Base-by-base conservation (phyloP, 2,113 vertebrate species). In the Oncorhynchus clarkii region DNA sequence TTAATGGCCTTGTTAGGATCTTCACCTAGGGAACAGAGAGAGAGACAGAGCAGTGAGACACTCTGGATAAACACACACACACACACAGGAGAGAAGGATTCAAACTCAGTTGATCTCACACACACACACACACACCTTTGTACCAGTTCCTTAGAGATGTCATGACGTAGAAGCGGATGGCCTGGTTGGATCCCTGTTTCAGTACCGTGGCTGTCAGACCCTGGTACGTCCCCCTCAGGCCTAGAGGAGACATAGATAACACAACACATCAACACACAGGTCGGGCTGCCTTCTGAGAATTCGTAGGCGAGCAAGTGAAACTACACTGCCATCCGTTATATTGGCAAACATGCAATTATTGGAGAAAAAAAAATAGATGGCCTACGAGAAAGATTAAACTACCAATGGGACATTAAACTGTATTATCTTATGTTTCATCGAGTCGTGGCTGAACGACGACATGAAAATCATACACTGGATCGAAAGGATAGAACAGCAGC, bases 121-220 rank as follows among this genome's bases (percentile, higher is more conserved):
- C 31, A 31, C 31, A 31, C 34, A 34, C 26, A 24, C 11, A 67
- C 74, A 0, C 81, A 99, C 98, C 98, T 96, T 93, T 96, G 90
- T 99, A 99, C 97, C 97, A 99, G 93, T 99, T 99, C 85, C 90
- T 95, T 80, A 99, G 89, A 0, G 95, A 95, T 0, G 98, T 99
- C 97, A 99, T 99, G 78, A 99, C 96, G 0, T 95, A 99, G 91
- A 99, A 99, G 59, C 97, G 96, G 79, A 99, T 99, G 74, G 98
- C 98, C 88, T 99, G 98, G 87, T 99, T 99, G 1, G 98, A 99
- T 22, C 98, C 98, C 81, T 99, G 97, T 82, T 99, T 99, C 74
- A 99, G 89, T 7, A 99, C 83, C 0, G 98, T 99, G 1, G 98
- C 97, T 0, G 97, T 99, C 12, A 99, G 88, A 48, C 97, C 97